Evolutionary conservation across 2,888 invertebrate species (phyloP).

Genomic region (Eilema depressum): DNA sequence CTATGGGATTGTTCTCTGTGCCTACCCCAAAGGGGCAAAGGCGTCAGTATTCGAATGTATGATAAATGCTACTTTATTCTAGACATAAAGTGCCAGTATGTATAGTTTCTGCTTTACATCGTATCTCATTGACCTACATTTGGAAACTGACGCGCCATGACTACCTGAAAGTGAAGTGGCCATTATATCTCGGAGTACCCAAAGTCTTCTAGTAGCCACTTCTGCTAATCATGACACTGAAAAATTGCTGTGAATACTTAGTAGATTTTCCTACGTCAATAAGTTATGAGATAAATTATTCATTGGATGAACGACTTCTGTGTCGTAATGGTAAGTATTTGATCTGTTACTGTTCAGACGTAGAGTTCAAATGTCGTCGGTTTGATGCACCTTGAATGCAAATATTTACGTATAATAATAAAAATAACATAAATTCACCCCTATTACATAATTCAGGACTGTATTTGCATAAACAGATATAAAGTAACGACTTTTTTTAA

Average conservation of each 20-base stretch:
- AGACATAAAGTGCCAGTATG: neutral
- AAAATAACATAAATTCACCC: no score
- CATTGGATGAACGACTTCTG: neutral
- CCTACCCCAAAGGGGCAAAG: no score
- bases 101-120: neutral
- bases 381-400: neutral
- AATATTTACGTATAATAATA: no score
- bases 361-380: neutral
- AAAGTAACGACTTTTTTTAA: no score
- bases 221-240: neutral
- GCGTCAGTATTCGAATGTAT: no score
- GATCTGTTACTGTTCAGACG: no score
- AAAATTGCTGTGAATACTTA: neutral
- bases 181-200: constrained; percentile 3
- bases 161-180: constrained; percentile 5
- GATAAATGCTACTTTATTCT: no score
- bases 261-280: neutral
- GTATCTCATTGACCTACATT: neutral
- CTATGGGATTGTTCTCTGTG: no score
- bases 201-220: neutral
- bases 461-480: no score
- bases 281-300: neutral
- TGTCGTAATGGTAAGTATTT: neutral
- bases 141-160: neutral
- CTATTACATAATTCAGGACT: no score